phyloP scores from a whole-genome alignment of 2,888 invertebrate genomes.

The Polietes domitor region DNA sequence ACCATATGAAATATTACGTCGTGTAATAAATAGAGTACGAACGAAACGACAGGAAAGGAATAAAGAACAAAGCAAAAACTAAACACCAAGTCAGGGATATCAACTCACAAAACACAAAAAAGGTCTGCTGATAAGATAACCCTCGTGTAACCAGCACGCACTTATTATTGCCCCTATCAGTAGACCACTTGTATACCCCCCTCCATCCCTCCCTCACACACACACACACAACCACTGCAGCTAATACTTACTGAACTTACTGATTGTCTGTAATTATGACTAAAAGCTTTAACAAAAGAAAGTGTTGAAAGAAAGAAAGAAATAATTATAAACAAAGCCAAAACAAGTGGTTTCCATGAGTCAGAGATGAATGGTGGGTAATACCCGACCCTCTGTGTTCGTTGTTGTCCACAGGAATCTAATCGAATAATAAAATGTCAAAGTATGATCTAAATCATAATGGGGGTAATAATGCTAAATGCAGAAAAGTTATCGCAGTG shows the following conservation, averaged over 20 bases:
- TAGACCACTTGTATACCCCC: neutral
- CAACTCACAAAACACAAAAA: neutral
- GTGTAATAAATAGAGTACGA: neutral
- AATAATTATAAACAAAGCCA: neutral
- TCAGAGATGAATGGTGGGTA: neutral
- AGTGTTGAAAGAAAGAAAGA: neutral
- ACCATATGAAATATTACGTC: neutral
- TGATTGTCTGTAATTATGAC: neutral
- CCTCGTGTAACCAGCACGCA: neutral
- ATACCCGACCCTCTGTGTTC: no score
- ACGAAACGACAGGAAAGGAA: neutral
- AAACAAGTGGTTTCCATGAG: neutral
- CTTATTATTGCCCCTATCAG: neutral
- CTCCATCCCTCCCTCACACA: no score
- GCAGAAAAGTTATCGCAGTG: no score
- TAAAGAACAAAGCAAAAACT: conserved; percentile 6
- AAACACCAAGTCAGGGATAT: no score
- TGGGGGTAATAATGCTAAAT: no score
- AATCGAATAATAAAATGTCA: no score
- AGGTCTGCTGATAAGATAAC: neutral
- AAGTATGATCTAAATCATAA: no score
- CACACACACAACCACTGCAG: no score
- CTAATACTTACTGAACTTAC: neutral
- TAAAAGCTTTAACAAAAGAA: neutral
- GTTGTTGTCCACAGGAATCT: no score